Conservation (phyloP, 2,113 vertebrate genomes). For the Psephotus haematonotus region DNA sequence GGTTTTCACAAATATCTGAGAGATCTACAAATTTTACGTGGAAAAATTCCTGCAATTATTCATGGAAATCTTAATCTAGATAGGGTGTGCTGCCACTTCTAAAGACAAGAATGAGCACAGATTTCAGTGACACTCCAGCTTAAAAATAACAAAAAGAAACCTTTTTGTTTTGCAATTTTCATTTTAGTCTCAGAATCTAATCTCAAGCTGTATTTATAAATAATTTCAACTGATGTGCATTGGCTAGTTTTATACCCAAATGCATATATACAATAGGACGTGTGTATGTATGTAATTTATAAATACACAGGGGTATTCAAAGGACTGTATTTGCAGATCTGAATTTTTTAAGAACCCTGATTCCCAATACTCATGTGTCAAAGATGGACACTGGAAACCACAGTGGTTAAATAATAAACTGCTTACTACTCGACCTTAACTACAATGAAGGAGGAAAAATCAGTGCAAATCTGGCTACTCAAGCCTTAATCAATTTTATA, state of each 20-base stretch:
- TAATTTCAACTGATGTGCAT: background rate
- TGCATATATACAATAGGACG: rapidly evolving
- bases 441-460: background rate
- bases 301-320: background rate
- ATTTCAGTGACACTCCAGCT: background rate
- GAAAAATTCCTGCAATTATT: background rate
- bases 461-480: constrained; percentile 19
- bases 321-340: background rate
- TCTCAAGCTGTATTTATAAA: background rate
- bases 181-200: background rate
- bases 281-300: background rate
- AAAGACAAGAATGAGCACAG: background rate
- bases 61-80: background rate
- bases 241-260: background rate
- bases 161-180: background rate
- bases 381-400: background rate
- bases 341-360: background rate
- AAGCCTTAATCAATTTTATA: background rate
- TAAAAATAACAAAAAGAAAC: background rate
- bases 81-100: background rate
- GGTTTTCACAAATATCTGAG: background rate
- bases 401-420: background rate
- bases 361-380: background rate
- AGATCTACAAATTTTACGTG: background rate
- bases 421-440: constrained; percentile 26